Evolutionary conservation across 2,113 vertebrate species (phyloP), one percentile per base, ranked within the genome.

Genomic region (Spea multiplicata): DNA sequence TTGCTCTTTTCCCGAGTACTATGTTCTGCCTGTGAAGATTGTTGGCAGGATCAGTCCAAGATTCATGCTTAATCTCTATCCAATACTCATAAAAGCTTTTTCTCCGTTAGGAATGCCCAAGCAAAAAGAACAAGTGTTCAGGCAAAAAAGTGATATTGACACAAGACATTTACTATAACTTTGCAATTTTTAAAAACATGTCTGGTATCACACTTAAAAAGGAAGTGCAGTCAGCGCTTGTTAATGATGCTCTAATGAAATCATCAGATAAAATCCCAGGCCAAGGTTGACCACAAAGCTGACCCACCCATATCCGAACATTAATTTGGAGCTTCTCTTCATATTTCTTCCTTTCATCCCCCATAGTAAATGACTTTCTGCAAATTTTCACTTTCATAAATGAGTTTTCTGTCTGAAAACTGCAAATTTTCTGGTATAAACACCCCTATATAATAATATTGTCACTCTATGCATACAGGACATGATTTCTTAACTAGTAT

Each of bases 221-320:
- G 77, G 44, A 53, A 65, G n/a, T 52, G n/a, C 45, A 59, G 16
- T 80, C 71, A 73, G 46, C 50, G 16, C 55, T 10, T 5, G 47
- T 80, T 50, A 80, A 47, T 80, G 62, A 73, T 80, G 70, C 44
- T 10, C n/a, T 80, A 66, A 73, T 80, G 77, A 73, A 73, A 80
- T 80, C 77, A 80, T 73, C 70, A 73, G 64, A 66, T 73, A 44
- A 30, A 30, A 71, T 14, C 4, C 67, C 4, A 6, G 3, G 70
- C 71, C 64, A 71, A 62, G n/a, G 45, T n/a, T 44, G 52, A 53
- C 77, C 47, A 47, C 68, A 79, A 44, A 79, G 17, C 53, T n/a
- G 62, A 14, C 62, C 70, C 71, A 59, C 77, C 77, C 69, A 66
- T 79, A 48, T 72, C 13, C 48, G 45, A 66, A 52, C 70, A 79